Conservation (phyloP, 2,113 vertebrate genomes). For the Eupsittula cactorum region DNA sequence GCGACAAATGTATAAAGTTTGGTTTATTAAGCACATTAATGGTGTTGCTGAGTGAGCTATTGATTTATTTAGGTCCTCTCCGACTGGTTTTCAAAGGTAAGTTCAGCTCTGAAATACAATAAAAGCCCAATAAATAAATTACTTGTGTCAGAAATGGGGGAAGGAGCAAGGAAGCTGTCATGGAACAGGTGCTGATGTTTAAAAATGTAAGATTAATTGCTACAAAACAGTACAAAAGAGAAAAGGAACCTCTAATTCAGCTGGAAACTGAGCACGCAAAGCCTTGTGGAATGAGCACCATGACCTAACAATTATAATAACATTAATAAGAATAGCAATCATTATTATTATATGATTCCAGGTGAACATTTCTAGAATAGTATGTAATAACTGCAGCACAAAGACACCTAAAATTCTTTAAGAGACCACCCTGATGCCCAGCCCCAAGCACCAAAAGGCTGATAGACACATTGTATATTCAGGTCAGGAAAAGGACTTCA, state of each 20-base stretch:
- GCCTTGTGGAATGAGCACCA: neutral
- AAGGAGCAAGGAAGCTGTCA: neutral
- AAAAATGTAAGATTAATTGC: constrained; percentile 28
- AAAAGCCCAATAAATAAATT: constrained; percentile 34
- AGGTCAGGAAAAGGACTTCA: neutral
- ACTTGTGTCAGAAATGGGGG: neutral
- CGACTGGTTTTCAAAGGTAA: constrained; percentile 14
- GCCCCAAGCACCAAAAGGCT: neutral
- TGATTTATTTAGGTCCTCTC: constrained; percentile 42
- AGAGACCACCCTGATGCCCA: neutral
- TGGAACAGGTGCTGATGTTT: constrained; percentile 23
- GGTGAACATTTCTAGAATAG: neutral
- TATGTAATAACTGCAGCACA: neutral
- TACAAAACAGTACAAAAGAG: constrained; percentile 20
- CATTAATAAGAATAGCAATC: neutral
- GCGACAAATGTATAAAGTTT: constrained; percentile 5
- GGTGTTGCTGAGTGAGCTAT: neutral
- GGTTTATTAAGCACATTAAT: constrained; percentile 40
- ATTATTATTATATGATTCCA: neutral
- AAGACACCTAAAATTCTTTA: neutral
- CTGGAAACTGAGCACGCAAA: neutral
- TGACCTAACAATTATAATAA: neutral
- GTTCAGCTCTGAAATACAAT: constrained; percentile 31
- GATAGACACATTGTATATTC: neutral
- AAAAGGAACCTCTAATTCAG: constrained; percentile 16